Conservation (phyloP, 2,888 invertebrate species). For the Hirtodrosophila trivittata region DNA sequence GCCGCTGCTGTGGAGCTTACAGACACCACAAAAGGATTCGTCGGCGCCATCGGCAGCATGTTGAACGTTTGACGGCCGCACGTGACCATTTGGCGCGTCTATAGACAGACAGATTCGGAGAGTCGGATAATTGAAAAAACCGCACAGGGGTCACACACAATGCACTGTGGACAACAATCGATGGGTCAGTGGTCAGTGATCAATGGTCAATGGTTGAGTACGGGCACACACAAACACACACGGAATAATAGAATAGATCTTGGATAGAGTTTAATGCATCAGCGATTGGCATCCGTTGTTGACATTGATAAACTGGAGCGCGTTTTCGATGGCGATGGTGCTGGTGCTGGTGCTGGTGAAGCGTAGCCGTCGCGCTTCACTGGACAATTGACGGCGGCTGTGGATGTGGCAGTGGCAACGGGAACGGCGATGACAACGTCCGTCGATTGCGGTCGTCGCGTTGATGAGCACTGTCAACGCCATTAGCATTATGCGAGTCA, state of each 20-base stretch:
- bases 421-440: slow-evolving; percentile 42
- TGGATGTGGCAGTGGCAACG: slow-evolving; percentile 3
- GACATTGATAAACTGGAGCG: slow-evolving; percentile 78
- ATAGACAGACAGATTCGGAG: slow-evolving; percentile 14
- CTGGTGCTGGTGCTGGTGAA: slow-evolving; percentile 29
- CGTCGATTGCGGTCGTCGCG: slow-evolving; percentile 72
- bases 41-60: slow-evolving; percentile 97
- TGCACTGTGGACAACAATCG: slow-evolving; percentile 17
- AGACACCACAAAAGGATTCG: slow-evolving; percentile 82
- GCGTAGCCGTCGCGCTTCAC: slow-evolving; percentile 80
- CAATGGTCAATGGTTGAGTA: slow-evolving; percentile 8
- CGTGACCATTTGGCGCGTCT: slow-evolving; percentile 82
- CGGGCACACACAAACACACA: slow-evolving; percentile 32
- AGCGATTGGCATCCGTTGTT: slow-evolving; percentile 69
- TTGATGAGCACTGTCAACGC: slow-evolving; percentile 79
- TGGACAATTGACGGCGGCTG: slow-evolving; percentile 57
- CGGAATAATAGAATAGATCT: slow-evolving; percentile 31
- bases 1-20: slow-evolving; percentile 56
- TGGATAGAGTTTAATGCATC: slow-evolving; percentile 61
- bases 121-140: slow-evolving; percentile 49
- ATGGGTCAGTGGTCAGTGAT: slow-evolving; percentile 32
- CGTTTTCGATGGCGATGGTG: slow-evolving; percentile 24
- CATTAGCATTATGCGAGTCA: slow-evolving; percentile 78
- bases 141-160: slow-evolving; percentile 47
- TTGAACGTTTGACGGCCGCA: slow-evolving; percentile 83